phyloP scores from a whole-genome alignment of 2,113 vertebrate genomes.

The Silurus asotus region DNA sequence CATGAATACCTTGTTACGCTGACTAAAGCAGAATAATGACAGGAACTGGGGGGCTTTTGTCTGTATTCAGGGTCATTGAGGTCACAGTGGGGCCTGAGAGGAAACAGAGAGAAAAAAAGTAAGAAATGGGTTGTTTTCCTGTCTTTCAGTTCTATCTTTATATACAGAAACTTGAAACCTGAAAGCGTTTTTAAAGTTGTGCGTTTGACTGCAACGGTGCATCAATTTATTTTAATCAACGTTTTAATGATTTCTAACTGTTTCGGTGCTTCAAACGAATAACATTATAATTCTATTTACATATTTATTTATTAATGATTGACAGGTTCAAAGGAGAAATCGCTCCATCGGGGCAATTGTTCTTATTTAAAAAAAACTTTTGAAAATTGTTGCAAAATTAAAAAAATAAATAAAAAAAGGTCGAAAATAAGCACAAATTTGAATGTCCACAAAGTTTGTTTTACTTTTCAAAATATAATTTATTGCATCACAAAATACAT shows the following conservation, averaged over 20 bases:
- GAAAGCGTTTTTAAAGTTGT: too few species aligned
- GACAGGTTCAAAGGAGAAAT: too few species aligned
- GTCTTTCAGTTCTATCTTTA: neutral
- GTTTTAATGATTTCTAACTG: too few species aligned
- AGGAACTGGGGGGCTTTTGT: constrained; percentile 67
- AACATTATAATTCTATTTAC: too few species aligned
- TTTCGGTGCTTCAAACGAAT: too few species aligned
- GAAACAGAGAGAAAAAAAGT: constrained; percentile 36
- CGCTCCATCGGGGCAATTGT: too few species aligned
- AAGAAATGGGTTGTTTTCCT: constrained; percentile 38
- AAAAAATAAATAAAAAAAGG: too few species aligned
- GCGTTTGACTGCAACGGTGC: neutral
- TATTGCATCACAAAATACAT: constrained; percentile 70
- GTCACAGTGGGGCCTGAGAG: constrained; percentile 57
- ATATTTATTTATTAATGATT: too few species aligned
- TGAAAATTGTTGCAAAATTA: too few species aligned
- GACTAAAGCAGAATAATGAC: constrained; percentile 64
- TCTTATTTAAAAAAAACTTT: too few species aligned
- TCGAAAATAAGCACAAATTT: too few species aligned
- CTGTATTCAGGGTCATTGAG: constrained; percentile 55
- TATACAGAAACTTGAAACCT: neutral
- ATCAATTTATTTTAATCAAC: neutral
- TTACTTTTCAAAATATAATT: constrained; percentile 60
- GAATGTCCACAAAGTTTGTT: neutral
- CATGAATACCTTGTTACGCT: constrained; percentile 59